Evolutionary conservation across 2,113 vertebrate species (phyloP), one percentile per base, ranked within the genome.

Genomic region (Albula goreensis): DNA sequence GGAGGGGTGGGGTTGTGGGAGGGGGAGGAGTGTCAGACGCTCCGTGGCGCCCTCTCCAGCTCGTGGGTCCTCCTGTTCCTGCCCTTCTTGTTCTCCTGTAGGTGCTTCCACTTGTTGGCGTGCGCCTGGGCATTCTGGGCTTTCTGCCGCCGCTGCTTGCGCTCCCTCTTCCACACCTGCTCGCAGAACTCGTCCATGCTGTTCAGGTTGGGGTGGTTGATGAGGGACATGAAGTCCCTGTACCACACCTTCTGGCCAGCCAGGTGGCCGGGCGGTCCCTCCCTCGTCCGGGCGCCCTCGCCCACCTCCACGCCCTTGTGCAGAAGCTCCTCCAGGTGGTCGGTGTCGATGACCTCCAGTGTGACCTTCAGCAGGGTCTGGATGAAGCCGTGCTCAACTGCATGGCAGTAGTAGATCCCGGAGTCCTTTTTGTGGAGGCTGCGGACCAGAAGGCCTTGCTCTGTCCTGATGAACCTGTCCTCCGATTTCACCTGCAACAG

Each of bases 1-100:
- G 88, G 74, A 84, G 81, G 85, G 82, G 78, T 83, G 63, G 81
- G 11, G 77, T 50, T 80, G 86, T 88, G 88, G 85, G 81, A 86
- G 56, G n/a, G 31, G 77, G 88, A 63, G 85, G 88, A 89, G 56
- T 89, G 89, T 99, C 96, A 99, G 93, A 99, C 98, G 92, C 98
- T 99, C 92, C 98, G 96, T 83, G 98, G 98, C 89, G 97, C 97
- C 95, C 98, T 96, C 90, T 99, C 97, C 93, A 98, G 96, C 93
- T 99, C 98, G 83, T 99, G 98, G 97, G 98, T 99, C 96, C 98
- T 97, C 94, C 98, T 96, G 89, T 99, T 99, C 89, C 98, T 97
- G 82, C 98, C 98, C 92, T 98, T 99, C 96, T 99, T 99, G 89
- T 96, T 97, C 88, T 99, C 98, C 86, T 99, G 98, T 93, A 98